These are phyloP conservation scores for Philereme vetulata DNA, from an alignment of 2,888 invertebrate species.

Conservation along the genomic window DNA sequence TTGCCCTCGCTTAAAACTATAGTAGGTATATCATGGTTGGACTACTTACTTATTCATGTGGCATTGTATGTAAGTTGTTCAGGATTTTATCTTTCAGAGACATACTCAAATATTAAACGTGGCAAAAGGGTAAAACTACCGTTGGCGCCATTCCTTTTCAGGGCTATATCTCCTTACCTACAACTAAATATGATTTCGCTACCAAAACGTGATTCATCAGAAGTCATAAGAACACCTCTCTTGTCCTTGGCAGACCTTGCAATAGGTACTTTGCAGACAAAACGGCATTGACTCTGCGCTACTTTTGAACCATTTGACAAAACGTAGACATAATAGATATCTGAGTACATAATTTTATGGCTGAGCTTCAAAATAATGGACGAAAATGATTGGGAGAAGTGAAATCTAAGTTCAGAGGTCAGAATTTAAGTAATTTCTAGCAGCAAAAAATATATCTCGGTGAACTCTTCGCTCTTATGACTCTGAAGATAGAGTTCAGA, in stretches of 20 bases:
- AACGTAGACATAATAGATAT: conserved; percentile 6
- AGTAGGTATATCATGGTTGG: too few species aligned
- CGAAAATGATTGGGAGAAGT: conserved; percentile 26
- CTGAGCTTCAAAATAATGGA: conserved; percentile 2
- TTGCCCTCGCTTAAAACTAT: too few species aligned
- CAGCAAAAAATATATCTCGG: conserved; percentile 11
- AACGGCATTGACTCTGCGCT: conserved; percentile 12
- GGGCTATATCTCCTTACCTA: too few species aligned
- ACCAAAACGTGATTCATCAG: too few species aligned
- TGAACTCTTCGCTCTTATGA: conserved; percentile 11
- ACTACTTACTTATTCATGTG: too few species aligned
- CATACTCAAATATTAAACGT: too few species aligned
- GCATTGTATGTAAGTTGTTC: too few species aligned
- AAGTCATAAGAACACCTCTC: neutral
- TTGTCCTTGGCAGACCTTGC: neutral
- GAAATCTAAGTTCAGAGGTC: conserved; percentile 38
- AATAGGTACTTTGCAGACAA: conserved; percentile 1
- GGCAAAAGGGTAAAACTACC: too few species aligned
- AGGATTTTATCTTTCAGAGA: too few species aligned
- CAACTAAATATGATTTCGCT: too few species aligned
- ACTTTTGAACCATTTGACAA: conserved; percentile 1
- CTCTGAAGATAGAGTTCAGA: conserved; percentile 1
- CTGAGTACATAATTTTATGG: neutral
- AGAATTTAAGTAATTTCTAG: conserved; percentile 20
- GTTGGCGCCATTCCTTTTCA: too few species aligned